phyloP scores from a whole-genome alignment of 2,113 vertebrate species.

The Psammodynastes pulverulentus region DNA sequence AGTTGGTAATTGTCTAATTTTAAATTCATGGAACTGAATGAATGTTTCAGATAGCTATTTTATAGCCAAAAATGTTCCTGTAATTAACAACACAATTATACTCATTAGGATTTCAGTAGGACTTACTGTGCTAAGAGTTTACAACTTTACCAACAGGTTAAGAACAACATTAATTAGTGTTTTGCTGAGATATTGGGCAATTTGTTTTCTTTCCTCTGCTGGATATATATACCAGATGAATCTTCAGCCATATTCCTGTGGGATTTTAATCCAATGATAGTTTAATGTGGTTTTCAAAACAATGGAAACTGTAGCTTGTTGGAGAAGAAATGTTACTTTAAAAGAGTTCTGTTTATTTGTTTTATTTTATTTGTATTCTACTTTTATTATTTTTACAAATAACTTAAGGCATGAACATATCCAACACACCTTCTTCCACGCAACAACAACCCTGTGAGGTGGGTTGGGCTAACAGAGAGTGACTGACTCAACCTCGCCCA shows the following conservation, averaged over 20 bases:
- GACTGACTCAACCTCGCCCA: background rate
- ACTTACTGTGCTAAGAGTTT: background rate
- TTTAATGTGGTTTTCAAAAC: background rate
- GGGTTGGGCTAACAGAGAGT: background rate
- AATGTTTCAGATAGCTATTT: background rate
- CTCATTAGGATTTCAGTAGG: background rate
- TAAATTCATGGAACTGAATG: background rate
- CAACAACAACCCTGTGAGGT: background rate
- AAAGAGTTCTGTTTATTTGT: background rate
- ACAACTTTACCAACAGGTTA: background rate
- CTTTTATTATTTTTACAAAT: background rate
- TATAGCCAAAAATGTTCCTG: conserved; percentile 3
- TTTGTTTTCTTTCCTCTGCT: background rate
- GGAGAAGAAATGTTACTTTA: background rate
- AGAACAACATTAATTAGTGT: background rate
- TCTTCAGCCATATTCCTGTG: background rate
- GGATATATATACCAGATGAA: background rate
- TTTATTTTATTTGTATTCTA: background rate
- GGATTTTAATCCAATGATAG: conserved; percentile 1
- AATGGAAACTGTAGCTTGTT: background rate
- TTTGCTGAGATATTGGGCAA: accelerated
- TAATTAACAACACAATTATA: background rate
- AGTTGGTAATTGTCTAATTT: background rate
- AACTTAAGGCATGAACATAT: background rate
- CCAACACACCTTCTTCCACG: background rate